Conservation (phyloP, 2,113 vertebrate species). For the Shinisaurus crocodilurus region DNA sequence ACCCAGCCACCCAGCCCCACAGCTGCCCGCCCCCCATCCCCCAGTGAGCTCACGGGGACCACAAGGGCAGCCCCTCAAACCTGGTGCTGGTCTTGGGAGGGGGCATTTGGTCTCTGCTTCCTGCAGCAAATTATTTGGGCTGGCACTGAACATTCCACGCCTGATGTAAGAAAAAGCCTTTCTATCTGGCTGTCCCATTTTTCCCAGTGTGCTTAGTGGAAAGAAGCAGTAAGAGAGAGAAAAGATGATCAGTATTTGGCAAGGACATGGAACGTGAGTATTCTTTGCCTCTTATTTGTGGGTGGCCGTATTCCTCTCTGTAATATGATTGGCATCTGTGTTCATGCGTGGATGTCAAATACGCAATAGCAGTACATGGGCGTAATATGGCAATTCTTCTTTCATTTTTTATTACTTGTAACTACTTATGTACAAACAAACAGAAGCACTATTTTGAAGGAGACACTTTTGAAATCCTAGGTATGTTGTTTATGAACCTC, state of each 20-base stretch:
- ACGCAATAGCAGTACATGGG: neutral
- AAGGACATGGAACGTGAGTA: neutral
- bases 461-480: neutral
- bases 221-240: neutral
- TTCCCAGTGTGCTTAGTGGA: too few species aligned
- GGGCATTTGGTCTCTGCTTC: neutral
- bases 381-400: neutral
- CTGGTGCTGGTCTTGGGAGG: neutral
- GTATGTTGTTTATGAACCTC: conserved; percentile 21
- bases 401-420: neutral
- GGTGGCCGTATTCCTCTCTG: neutral
- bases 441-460: conserved; percentile 14
- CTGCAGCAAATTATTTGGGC: neutral
- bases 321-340: neutral
- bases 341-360: conserved; percentile 1
- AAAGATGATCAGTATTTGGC: neutral
- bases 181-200: neutral
- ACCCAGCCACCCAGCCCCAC: neutral
- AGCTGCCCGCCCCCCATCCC: neutral
- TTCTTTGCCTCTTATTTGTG: neutral
- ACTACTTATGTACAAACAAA: neutral
- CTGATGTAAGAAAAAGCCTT: neutral
- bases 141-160: neutral
- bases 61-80: neutral
- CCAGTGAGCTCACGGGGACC: neutral